Conservation (phyloP, 2,797 vertebrate species). For the Protonibea diacanthus region DNA sequence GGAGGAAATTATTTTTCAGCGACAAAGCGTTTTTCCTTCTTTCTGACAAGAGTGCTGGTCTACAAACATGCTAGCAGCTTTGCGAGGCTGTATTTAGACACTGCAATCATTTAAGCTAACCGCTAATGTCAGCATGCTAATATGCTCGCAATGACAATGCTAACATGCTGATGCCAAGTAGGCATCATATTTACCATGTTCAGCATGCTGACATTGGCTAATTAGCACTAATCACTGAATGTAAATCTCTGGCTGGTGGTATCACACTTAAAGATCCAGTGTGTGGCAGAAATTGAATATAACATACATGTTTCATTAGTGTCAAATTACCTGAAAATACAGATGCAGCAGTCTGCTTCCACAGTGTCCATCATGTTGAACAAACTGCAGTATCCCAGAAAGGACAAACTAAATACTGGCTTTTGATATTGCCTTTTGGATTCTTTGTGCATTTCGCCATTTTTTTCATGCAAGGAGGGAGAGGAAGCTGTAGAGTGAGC, state of each 20-base stretch:
- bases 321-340: no score
- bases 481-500: no score
- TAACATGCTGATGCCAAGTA: background rate
- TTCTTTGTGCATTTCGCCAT: no score
- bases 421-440: no score
- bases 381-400: no score
- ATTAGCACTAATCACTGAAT: background rate
- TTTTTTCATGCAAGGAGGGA: no score
- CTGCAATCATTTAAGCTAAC: background rate
- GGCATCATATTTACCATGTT: background rate
- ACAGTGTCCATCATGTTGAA: no score
- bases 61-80: background rate
- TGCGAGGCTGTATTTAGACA: background rate
- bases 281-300: no score
- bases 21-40: conserved; percentile 29
- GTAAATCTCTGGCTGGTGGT: background rate
- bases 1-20: conserved; percentile 23
- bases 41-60: background rate
- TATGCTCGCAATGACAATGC: background rate
- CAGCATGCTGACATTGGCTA: background rate
- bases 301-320: no score
- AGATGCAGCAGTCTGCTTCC: no score
- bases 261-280: no score
- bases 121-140: background rate
- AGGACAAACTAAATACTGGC: no score